Base-by-base conservation (phyloP, 1,140 invertebrate species). In the Aradophagus sp. region DNA sequence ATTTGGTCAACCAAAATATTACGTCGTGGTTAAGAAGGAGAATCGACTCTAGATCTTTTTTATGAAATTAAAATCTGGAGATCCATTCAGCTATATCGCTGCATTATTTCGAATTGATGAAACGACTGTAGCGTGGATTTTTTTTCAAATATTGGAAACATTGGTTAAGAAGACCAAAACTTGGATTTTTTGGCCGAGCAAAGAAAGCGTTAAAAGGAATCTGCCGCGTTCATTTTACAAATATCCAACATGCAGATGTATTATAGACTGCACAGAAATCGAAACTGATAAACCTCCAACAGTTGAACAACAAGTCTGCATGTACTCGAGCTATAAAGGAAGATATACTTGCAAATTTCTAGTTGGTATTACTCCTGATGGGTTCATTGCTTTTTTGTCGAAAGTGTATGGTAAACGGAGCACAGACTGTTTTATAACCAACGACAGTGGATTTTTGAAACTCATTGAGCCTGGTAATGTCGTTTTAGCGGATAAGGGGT, bases 271-370 rank as follows among this genome's bases (percentile, higher is more conserved):
- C 8, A 41, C 38, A 1, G 38, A 41, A 23, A 23, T 20, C 1
- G 38, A 20, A 23, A 41, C 16, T 1, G 34, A 36, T 17, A 23
- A 4, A 11, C 38, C 38, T 2, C 38, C 38, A 11, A 41, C 38
- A 7, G 11, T 41, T 12, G 38, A 41, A 23, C 38, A 41, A 23
- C 20, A 13, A 23, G n/a, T 41, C 5, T 13, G 6, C 3, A 4
- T 41, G 12, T 41, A 41, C 14, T 41, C 38, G 11, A 41, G 12
- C 23, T 41, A 26, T 13, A 41, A 20, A 41, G 10, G 38, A 1
- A 41, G 17, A 23, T 41, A 7, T 41, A 41, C 38, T 4, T 10
- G 11, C 1, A 41, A 41, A 10, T 41, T 41, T 41, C 23, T 41
- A 23, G 12, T 23, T 12, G 6, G 38, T 41, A 41, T 41, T 13